Conservation (phyloP, 2,113 vertebrate genomes). For the Butorides virescens region DNA sequence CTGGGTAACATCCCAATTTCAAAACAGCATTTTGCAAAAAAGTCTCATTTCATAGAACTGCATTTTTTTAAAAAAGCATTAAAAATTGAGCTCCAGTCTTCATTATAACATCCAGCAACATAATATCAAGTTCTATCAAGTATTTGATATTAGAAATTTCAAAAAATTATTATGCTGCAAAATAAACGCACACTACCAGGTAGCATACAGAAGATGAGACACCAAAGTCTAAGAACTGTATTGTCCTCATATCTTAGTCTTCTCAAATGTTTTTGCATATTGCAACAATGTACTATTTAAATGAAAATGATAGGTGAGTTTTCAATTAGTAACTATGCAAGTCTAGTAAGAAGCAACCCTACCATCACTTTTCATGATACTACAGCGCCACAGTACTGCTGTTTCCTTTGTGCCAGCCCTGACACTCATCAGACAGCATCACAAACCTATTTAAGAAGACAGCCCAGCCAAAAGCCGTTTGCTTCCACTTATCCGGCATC, state of each 20-base stretch:
- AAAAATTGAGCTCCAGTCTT: background rate
- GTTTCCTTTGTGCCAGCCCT: background rate
- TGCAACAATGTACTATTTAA: background rate
- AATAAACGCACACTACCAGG: background rate
- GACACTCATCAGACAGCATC: background rate
- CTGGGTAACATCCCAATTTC: background rate
- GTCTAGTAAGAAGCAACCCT: background rate
- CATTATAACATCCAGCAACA: background rate
- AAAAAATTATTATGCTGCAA: background rate
- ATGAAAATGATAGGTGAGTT: accelerated
- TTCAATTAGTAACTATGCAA: background rate
- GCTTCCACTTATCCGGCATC: background rate
- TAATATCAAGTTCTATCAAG: background rate
- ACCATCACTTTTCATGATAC: background rate
- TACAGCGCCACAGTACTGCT: background rate
- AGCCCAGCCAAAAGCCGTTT: background rate
- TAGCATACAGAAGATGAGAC: background rate
- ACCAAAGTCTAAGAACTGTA: background rate
- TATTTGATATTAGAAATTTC: background rate
- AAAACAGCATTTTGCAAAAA: background rate
- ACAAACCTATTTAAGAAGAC: background rate
- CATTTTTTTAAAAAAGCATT: background rate
- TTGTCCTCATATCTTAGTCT: background rate
- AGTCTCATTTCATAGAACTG: background rate
- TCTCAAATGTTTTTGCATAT: background rate